Percentiles rank a stretch among this genome's conserved stretches.
These are phyloP conservation scores for Ommatoiulus sabulosus DNA, from an alignment of 2,888 invertebrate species.

Conservation along the genomic window DNA sequence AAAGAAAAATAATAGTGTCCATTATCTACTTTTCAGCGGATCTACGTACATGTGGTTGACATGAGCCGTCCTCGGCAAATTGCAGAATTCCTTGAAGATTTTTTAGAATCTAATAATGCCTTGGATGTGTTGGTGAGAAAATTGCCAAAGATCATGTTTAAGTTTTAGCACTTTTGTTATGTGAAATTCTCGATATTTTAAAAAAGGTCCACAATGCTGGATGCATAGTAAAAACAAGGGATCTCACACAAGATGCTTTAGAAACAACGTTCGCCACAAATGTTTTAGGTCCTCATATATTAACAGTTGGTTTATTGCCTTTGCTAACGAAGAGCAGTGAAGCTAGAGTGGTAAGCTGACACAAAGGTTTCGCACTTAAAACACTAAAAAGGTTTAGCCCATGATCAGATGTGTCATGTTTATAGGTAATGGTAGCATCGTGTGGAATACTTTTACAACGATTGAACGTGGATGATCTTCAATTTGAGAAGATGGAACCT, in stretches of 20 bases:
- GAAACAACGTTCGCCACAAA: conserved; percentile 71
- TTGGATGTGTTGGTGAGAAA: conserved; percentile 68
- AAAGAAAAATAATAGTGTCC: background rate
- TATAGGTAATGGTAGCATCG: conserved; percentile 67
- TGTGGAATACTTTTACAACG: conserved; percentile 70
- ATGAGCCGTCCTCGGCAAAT: conserved; percentile 68
- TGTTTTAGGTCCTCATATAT: conserved; percentile 68
- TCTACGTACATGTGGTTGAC: conserved; percentile 69
- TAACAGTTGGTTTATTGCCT: conserved; percentile 67
- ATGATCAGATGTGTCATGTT: conserved; percentile 21
- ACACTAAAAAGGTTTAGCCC: background rate
- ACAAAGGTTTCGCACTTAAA: background rate
- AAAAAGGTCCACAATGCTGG: conserved; percentile 70
- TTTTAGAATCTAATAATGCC: conserved; percentile 64
- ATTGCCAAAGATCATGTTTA: background rate
- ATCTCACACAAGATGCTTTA: conserved; percentile 66
- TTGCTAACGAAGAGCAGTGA: conserved; percentile 65
- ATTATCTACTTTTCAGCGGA: conserved; percentile 64
- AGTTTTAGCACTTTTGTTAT: background rate
- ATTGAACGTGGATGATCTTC: conserved; percentile 68
- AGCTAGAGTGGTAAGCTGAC: conserved; percentile 64
- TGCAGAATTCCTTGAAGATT: conserved; percentile 67
- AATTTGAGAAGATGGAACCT: conserved; percentile 68
- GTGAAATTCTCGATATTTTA: conserved; percentile 51
- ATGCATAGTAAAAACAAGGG: conserved; percentile 68